Evolutionary conservation across 2,113 vertebrate species (phyloP).

Genomic region (Stictonetta naevosa): DNA sequence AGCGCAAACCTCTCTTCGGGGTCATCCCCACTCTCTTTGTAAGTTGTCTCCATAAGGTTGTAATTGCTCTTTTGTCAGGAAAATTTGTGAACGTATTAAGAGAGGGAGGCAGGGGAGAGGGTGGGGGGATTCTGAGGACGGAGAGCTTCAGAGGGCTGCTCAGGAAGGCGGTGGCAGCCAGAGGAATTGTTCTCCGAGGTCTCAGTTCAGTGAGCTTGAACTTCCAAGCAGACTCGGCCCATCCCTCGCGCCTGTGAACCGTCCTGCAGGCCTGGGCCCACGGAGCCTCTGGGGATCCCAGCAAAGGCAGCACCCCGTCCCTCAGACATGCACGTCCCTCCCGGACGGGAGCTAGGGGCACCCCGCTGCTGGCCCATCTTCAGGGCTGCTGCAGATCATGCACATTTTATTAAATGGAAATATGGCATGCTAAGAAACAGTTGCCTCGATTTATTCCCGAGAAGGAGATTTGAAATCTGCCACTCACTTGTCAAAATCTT

Average conservation of each 20-base stretch:
- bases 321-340: neutral
- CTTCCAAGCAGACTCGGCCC: neutral
- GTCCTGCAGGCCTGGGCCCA: neutral
- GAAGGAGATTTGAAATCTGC: conserved; percentile 12
- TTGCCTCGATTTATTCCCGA: neutral
- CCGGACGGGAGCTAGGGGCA: neutral
- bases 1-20: neutral
- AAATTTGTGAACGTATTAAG: neutral
- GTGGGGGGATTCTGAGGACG: conserved; percentile 14
- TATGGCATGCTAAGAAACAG: neutral
- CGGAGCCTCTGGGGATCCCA: neutral
- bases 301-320: neutral
- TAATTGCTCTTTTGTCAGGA: conserved; percentile 70
- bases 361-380: neutral
- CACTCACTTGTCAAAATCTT: neutral
- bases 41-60: neutral
- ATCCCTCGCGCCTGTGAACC: neutral
- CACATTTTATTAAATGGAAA: neutral
- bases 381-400: neutral
- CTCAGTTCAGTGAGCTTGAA: conserved; percentile 70
- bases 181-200: conserved; percentile 46
- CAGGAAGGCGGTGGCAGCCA: neutral
- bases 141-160: neutral
- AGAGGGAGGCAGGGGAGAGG: neutral
- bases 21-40: conserved; percentile 56